These are phyloP conservation scores for Clinocottus analis DNA, from an alignment of 2,113 vertebrate species.

Conservation along the genomic window DNA sequence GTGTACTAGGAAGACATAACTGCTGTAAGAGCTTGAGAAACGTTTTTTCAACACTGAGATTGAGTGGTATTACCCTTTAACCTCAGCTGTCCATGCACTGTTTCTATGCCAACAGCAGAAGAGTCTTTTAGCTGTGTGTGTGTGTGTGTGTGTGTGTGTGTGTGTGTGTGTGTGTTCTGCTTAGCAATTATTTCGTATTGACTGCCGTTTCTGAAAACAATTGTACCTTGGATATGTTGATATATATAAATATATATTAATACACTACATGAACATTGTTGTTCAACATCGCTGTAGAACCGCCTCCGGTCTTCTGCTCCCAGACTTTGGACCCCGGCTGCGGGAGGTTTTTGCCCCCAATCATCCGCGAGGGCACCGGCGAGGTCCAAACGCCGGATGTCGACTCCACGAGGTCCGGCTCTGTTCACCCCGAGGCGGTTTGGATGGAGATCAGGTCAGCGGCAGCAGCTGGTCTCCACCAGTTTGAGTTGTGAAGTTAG, in stretches of 20 bases:
- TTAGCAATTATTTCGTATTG: constrained; percentile 13
- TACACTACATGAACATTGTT: not conserved
- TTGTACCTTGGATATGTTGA: not conserved
- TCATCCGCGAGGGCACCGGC: not conserved
- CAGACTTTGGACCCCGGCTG: not conserved
- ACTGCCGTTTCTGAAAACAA: not conserved
- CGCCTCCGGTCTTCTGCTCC: not conserved
- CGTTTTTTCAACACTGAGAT: constrained; percentile 41
- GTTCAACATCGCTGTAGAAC: not conserved
- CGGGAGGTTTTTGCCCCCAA: not conserved
- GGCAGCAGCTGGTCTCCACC: too few species aligned
- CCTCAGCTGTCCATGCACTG: constrained; percentile 44
- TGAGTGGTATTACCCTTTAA: constrained; percentile 64
- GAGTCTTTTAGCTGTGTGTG: not conserved
- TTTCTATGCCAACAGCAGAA: constrained; percentile 69
- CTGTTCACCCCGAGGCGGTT: not conserved
- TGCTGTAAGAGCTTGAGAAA: constrained; percentile 29
- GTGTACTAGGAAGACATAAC: constrained; percentile 24
- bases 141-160: constrained; percentile 2
- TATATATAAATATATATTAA: constrained; percentile 16
- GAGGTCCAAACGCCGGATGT: not conserved
- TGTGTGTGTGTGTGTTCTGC: constrained; percentile 22
- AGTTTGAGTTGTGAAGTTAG: too few species aligned
- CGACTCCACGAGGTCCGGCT: not conserved
- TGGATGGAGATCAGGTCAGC: not conserved